A percentile compares a stretch with the other conserved stretches of the same genome.
Conservation (phyloP, 2,113 vertebrate genomes). For the Amblyornis subalaris region DNA sequence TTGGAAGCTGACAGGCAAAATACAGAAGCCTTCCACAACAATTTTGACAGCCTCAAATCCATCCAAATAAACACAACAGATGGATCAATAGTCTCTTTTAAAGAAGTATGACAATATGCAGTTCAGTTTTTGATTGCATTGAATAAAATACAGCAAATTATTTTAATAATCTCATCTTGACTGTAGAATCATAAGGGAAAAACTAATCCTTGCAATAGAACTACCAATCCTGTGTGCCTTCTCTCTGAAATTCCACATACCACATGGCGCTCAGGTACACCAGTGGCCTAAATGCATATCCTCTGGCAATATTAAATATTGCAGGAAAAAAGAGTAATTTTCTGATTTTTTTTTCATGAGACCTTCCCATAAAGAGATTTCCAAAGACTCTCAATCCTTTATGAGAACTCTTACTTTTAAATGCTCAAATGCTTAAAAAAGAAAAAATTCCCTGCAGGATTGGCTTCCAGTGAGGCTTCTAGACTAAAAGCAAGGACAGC, state of each 20-base stretch:
- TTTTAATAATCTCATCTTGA: neutral
- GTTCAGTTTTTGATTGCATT: neutral
- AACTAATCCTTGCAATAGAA: neutral
- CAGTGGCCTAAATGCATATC: neutral
- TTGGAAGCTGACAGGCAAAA: neutral
- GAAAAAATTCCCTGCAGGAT: accelerated
- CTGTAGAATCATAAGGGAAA: neutral
- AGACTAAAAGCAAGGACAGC: neutral
- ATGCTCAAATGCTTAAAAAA: neutral
- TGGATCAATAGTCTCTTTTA: neutral
- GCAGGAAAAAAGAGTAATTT: neutral
- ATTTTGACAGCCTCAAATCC: neutral
- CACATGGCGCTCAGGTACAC: neutral
- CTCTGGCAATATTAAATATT: neutral
- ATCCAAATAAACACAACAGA: neutral
- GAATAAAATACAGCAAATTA: neutral
- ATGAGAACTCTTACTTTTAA: neutral
- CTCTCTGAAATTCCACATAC: neutral
- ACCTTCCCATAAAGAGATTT: neutral
- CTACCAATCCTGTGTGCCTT: neutral
- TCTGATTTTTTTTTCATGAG: neutral
- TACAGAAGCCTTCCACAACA: neutral
- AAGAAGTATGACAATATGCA: neutral
- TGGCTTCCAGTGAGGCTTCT: neutral
- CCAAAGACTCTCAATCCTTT: neutral